Evolutionary conservation across 2,113 vertebrate species (phyloP), one percentile per base, ranked within the genome.

Genomic region (Antigone vipio): DNA sequence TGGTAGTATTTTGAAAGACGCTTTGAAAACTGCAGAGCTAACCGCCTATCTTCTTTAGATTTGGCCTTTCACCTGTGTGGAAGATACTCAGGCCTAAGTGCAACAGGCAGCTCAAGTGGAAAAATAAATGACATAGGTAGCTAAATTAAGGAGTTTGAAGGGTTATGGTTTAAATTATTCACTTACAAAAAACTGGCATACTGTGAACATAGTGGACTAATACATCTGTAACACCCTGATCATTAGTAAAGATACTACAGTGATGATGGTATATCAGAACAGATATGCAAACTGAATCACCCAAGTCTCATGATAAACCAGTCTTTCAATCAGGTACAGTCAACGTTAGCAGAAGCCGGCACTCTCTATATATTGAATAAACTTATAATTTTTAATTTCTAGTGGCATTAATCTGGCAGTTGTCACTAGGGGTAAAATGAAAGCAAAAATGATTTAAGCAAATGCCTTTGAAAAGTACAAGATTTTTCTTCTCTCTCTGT

Each of bases 341-440:
- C 75, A 88, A 55, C n/a, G 56, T 72, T 79, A 88, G 20, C n/a
- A 82, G 66, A 85, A 85, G 63, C 4, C 0, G 0, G 5, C 23
- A 44, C 55, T 89, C 50, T 74, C 89, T 80, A 72, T 73, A 68
- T 22, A 67, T 16, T 79, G 59, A 85, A 85, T 74, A 93, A 81
- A 68, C 47, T 72, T 47, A 80, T 7, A 66, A 76, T 47, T 96
- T 95, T 93, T 92, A 95, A 93, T 91, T 95, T 95, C 68, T 50
- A 50, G n/a, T 64, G 71, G 27, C 42, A 92, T 86, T 94, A 90
- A 92, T 89, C 77, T 95, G 73, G 29, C 49, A 76, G 35, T 72
- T 95, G 91, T 89, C 79, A 89, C n/a, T 63, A 67, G 56, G 56
- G 64, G 29, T 62, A 90, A 93, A 92, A 78, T 63, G 35, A 64